Evolutionary conservation across 2,888 invertebrate genomes (phyloP).

Genomic region (Oligia strigilis): DNA sequence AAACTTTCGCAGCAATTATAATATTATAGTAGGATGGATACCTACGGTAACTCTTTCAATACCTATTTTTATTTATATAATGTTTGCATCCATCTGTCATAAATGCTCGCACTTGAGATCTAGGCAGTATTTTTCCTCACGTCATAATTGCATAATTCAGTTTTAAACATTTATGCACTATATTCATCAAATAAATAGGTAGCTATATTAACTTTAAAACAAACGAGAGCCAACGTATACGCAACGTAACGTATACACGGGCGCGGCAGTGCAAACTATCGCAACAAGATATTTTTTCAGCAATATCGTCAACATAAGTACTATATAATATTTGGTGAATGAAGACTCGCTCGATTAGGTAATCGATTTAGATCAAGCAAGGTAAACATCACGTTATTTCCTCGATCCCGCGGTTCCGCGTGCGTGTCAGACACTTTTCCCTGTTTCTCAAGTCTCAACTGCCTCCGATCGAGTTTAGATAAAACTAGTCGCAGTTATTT

Average conservation of each 20-base stretch:
- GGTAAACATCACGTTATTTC: background rate
- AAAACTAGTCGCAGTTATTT: slow-evolving; percentile 40
- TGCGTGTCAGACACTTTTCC: slow-evolving; percentile 47
- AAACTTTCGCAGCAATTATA: background rate
- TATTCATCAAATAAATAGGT: background rate
- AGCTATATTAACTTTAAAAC: background rate
- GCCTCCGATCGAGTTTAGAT: slow-evolving; percentile 54
- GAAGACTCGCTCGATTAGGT: background rate
- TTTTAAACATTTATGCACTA: background rate
- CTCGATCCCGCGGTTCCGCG: slow-evolving; percentile 18
- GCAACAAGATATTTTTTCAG: background rate
- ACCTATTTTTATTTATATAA: background rate
- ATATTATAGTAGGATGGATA: background rate
- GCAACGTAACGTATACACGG: too few species aligned
- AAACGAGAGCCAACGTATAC: too few species aligned
- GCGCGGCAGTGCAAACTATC: background rate
- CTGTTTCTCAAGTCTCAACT: slow-evolving; percentile 29
- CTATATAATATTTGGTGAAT: background rate
- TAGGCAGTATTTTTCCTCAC: background rate
- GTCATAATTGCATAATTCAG: slow-evolving; percentile 17
- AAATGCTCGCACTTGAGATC: background rate
- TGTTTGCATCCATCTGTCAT: slow-evolving; percentile 2
- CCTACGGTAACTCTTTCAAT: background rate
- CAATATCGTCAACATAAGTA: background rate
- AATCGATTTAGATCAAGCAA: background rate